phyloP scores from a whole-genome alignment of 2,888 invertebrate genomes.

The Tetrapedia diversipes region DNA sequence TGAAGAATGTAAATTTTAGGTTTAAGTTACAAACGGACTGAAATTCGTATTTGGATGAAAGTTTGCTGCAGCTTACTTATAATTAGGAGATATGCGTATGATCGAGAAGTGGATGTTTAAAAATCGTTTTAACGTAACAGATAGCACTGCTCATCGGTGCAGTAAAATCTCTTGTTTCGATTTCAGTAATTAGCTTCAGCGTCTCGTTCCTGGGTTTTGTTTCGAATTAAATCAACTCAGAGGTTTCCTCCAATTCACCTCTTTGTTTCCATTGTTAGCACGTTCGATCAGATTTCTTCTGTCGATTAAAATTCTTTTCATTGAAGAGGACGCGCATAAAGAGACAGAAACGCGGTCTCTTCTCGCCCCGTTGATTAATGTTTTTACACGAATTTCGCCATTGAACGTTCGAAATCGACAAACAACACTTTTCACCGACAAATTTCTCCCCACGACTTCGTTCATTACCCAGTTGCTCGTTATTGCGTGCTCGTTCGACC shows the following conservation, averaged over 20 bases:
- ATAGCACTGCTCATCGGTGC: neutral
- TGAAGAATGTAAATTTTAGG: no score
- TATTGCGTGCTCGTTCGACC: neutral
- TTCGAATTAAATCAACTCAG: neutral
- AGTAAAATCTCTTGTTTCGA: slow-evolving; percentile 12
- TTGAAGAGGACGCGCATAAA: neutral
- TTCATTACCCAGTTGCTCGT: slow-evolving; percentile 7
- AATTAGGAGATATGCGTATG: no score
- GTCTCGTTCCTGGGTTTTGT: neutral
- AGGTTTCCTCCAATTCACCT: neutral
- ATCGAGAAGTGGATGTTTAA: no score
- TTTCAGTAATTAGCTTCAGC: neutral
- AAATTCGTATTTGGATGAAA: no score
- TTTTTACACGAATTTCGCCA: neutral
- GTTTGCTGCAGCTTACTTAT: no score
- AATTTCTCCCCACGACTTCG: slow-evolving; percentile 6
- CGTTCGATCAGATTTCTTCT: slow-evolving; percentile 4
- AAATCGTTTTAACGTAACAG: neutral
- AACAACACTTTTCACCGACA: neutral
- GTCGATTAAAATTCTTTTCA: neutral
- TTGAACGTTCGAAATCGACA: slow-evolving; percentile 1
- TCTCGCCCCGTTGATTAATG: slow-evolving; percentile 23
- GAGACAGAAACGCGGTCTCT: neutral
- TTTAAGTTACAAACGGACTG: no score
- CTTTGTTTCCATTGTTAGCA: neutral